A percentile compares a stretch with the other conserved stretches of the same genome.
These are phyloP conservation scores for Cotesia congregata DNA, from an alignment of 2,888 invertebrate species.

Conservation along the genomic window DNA sequence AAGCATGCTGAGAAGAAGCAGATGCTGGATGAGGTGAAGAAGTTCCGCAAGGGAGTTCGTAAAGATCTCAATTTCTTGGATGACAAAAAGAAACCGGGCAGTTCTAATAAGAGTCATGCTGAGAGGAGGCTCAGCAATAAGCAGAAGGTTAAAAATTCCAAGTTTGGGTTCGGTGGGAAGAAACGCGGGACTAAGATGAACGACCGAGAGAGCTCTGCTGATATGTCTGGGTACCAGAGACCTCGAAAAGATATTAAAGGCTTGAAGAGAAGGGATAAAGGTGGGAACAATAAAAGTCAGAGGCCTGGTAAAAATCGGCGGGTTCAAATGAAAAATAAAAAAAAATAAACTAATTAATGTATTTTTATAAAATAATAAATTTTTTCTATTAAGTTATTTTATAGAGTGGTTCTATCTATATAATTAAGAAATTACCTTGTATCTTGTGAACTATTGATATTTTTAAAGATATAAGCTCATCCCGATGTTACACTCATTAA, in stretches of 20 bases:
- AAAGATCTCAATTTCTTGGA: conserved; percentile 87
- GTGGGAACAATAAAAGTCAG: conserved; percentile 43
- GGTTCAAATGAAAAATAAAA: conserved; percentile 69
- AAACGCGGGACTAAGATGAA: conserved; percentile 92
- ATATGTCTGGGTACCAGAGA: conserved; percentile 74
- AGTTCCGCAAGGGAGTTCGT: conserved; percentile 88
- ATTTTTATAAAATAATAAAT: conserved; percentile 14
- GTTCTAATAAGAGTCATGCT: conserved; percentile 60
- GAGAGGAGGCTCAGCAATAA: conserved; percentile 69
- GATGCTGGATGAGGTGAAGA: conserved; percentile 92
- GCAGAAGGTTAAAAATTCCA: conserved; percentile 82
- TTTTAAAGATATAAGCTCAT: too few relatives aligned
- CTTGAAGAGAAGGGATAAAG: conserved; percentile 35
- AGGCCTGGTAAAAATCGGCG: conserved; percentile 72
- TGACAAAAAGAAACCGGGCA: conserved; percentile 71
- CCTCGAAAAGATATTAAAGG: conserved; percentile 57
- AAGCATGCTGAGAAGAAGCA: conserved; percentile 92
- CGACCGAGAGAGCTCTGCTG: conserved; percentile 83
- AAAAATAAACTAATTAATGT: conserved; percentile 50
- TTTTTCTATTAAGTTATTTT: neutral
- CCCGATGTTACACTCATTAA: too few relatives aligned
- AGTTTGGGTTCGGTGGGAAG: conserved; percentile 96
- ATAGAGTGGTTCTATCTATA: too few relatives aligned
- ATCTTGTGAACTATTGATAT: too few relatives aligned
- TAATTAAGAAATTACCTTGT: too few relatives aligned